These are phyloP conservation scores for Sminthurinus aureus DNA, from an alignment of 2,888 invertebrate genomes.

Conservation along the genomic window DNA sequence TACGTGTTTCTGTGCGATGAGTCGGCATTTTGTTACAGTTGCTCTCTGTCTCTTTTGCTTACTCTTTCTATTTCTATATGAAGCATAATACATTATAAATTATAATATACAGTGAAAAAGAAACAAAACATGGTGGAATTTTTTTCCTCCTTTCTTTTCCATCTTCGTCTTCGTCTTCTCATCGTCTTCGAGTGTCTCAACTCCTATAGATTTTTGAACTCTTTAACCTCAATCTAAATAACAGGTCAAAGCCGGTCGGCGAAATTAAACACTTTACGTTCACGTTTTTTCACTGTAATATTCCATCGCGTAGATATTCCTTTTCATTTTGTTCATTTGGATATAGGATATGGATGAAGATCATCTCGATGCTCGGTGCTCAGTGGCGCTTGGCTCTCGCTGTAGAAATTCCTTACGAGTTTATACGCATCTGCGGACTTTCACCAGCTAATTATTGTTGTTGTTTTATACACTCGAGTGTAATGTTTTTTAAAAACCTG, in stretches of 20 bases:
- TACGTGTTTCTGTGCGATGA: conserved; percentile 7
- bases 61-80: too few species aligned
- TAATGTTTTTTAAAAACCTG: too few species aligned
- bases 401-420: background rate
- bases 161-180: too few species aligned
- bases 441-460: too few species aligned
- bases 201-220: conserved; percentile 6
- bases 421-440: background rate
- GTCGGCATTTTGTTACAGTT: conserved; percentile 21
- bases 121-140: background rate
- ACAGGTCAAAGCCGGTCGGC: background rate
- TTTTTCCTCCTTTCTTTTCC: background rate
- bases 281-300: background rate
- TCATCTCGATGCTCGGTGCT: background rate
- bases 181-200: background rate
- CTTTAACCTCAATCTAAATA: conserved; percentile 11
- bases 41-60: background rate
- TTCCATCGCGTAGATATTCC: background rate
- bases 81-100: too few species aligned
- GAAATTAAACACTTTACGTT: background rate
- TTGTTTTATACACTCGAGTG: too few species aligned
- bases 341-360: too few species aligned
- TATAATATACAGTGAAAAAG: background rate
- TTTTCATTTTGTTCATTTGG: background rate
- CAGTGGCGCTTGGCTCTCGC: too few species aligned